Evolutionary conservation across 2,888 invertebrate genomes (phyloP), one percentile per base, ranked within the genome.

Genomic region (Eulithis prunata): DNA sequence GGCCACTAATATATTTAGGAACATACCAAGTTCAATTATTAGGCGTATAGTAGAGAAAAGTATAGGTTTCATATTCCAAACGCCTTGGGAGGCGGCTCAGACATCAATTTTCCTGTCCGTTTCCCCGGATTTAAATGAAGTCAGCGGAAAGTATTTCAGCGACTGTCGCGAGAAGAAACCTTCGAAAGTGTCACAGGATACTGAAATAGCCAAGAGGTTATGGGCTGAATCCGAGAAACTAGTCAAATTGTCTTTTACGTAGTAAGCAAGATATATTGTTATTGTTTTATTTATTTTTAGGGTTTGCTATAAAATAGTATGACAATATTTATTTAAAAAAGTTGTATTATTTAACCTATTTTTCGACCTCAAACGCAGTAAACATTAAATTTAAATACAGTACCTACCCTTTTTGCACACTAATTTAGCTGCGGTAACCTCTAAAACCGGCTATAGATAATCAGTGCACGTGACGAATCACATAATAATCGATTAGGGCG

Each of bases 131-230:
- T 84, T 96, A 21, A 86, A 92, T 47, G 88, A 93, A 63, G 89
- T 94, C 6, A 93, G 94, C 59, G 97, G 97, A 51, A 93, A 94
- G 82, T 96, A 96, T 82, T 95, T 95, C 75, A 94, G 94, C 71
- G 93, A 96, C 74, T 94, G 94, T 74, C 84, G 88, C 64, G 89
- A 93, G 73, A 84, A 78, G 36, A 87, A 90, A 56, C 88, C 94
- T n/a, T 90, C 94, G 0, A 88, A 90, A 47, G 77, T 90, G 62
- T 95, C 94, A 0, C 84, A 88, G 71, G 93, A 96, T 75, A 83
- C 87, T 28, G 85, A 88, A 12, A 78, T 93, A 59, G 94, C 95
- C 0, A 92, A 90, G 71, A 94, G 94, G 87, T 81, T 97, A 43
- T 97, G 96, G 95, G 71, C 84, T 54, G 94, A 95, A 61, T 95